These are phyloP conservation scores for Callithrix jacchus DNA, from an alignment of 2,113 vertebrate species.

Conservation along the genomic window DNA sequence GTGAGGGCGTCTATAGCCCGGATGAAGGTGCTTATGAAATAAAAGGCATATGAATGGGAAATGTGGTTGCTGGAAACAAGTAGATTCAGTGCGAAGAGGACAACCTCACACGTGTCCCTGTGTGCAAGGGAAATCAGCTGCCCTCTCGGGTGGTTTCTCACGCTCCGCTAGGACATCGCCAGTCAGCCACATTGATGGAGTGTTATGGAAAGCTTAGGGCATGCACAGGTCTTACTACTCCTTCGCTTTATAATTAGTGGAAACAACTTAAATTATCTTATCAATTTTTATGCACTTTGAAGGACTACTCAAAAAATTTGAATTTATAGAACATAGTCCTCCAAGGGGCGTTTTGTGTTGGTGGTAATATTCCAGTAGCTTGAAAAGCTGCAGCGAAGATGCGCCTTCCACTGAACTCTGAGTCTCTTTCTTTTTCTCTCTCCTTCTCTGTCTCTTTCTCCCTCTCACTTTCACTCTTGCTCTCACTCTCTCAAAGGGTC, in stretches of 20 bases:
- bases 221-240: neutral
- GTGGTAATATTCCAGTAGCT: neutral
- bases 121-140: neutral
- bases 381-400: neutral
- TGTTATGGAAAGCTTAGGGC: neutral
- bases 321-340: neutral
- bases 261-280: neutral
- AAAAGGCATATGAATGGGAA: neutral
- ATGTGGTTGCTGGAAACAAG: fast-evolving
- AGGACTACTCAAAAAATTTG: neutral
- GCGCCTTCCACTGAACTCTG: neutral
- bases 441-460: neutral
- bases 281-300: neutral
- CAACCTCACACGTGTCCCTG: fast-evolving
- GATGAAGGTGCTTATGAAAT: neutral
- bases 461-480: neutral
- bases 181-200: neutral
- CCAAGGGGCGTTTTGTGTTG: neutral
- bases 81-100: neutral
- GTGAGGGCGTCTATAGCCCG: neutral
- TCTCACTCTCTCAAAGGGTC: neutral
- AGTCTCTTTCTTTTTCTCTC: neutral
- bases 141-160: no score
- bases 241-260: neutral
- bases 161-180: no score